phyloP scores from a whole-genome alignment of 2,888 invertebrate genomes.

The Rhamphomyia laevipes region DNA sequence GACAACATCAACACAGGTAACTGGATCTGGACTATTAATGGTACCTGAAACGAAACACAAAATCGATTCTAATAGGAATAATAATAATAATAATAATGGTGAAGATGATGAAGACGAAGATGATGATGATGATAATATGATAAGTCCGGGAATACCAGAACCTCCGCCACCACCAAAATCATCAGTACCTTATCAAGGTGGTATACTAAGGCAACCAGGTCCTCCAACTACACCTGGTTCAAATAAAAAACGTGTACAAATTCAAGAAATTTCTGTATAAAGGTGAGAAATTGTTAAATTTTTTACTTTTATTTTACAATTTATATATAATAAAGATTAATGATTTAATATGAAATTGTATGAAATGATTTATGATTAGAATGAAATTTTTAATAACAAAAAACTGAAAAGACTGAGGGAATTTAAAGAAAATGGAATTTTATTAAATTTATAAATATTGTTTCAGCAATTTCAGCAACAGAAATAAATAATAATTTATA shows the following conservation, averaged over 20 bases:
- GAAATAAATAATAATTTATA: no score
- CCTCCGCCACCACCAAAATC: conserved; percentile 44
- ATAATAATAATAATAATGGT: conserved; percentile 23
- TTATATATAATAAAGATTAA: no score
- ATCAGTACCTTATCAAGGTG: conserved; percentile 36
- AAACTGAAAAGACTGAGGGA: no score
- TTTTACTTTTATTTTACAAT: no score
- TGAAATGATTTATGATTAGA: no score
- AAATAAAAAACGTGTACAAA: conserved; percentile 82
- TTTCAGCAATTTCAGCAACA: no score
- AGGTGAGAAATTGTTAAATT: background rate
- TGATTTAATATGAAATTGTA: no score
- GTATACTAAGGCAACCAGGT: conserved; percentile 49
- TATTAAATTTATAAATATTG: no score
- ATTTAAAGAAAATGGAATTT: no score
- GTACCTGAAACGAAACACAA: background rate
- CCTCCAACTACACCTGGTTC: conserved; percentile 52
- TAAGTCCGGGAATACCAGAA: conserved; percentile 43
- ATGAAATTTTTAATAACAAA: no score
- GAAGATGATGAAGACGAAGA: conserved; percentile 35
- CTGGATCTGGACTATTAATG: background rate
- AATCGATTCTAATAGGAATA: background rate
- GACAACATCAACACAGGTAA: background rate
- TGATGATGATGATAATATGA: conserved; percentile 35
- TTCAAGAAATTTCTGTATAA: conserved; percentile 82